Evolutionary conservation across 2,888 invertebrate genomes (phyloP).

Genomic region (Noctua pronuba): DNA sequence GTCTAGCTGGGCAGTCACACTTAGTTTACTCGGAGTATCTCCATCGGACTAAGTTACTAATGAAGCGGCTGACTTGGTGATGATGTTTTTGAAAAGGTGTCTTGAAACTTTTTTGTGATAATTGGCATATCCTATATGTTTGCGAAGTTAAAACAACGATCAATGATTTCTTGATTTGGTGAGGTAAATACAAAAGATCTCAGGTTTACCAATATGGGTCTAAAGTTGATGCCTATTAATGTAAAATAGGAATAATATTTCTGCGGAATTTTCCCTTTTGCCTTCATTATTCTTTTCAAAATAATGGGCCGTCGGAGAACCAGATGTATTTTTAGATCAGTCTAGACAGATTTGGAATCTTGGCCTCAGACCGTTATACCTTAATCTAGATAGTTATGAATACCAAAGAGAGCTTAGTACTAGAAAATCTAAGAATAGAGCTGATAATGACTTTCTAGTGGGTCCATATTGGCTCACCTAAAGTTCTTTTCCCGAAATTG

Average conservation of each 20-base stretch:
- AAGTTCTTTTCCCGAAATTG: too few species aligned
- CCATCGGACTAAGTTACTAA: too few species aligned
- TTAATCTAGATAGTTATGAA: not conserved
- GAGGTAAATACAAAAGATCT: not conserved
- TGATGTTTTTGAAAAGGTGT: not conserved
- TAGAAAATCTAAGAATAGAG: not conserved
- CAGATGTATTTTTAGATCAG: not conserved
- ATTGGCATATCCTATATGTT: not conserved
- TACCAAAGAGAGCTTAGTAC: not conserved
- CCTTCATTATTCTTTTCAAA: not conserved
- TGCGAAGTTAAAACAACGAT: not conserved
- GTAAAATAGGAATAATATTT: not conserved
- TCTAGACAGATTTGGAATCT: conserved; percentile 1
- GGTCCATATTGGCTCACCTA: too few species aligned
- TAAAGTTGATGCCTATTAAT: not conserved
- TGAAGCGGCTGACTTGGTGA: not conserved
- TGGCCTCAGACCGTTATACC: not conserved
- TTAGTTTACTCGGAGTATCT: not conserved
- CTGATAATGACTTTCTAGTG: not conserved
- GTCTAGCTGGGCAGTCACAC: not conserved
- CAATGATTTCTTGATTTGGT: not conserved
- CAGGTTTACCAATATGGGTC: not conserved
- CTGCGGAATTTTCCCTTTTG: not conserved
- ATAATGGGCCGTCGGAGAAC: not conserved
- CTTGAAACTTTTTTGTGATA: not conserved